Evolutionary conservation across 2,113 vertebrate genomes (phyloP).

Genomic region (Lanius collurio): DNA sequence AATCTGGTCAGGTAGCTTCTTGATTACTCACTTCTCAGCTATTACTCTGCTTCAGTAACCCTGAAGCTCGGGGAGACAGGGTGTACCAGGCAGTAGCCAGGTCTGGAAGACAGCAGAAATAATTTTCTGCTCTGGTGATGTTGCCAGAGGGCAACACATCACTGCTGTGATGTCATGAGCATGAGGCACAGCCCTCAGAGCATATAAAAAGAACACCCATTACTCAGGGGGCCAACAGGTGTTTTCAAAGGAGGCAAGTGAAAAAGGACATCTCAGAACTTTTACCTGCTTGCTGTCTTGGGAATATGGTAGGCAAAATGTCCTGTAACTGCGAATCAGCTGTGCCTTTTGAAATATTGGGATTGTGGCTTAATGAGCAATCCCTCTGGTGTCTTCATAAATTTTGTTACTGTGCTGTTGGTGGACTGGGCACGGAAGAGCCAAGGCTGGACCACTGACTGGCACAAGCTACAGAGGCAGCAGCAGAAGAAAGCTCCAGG

Average conservation of each 20-base stretch:
- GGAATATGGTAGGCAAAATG: background rate
- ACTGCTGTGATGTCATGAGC: background rate
- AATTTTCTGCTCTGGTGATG: background rate
- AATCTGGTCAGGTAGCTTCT: slow-evolving; percentile 51
- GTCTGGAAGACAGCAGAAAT: background rate
- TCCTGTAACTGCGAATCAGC: accelerated
- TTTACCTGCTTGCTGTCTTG: background rate
- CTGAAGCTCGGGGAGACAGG: background rate
- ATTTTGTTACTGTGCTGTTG: background rate
- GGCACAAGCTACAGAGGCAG: background rate
- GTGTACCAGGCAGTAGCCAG: background rate
- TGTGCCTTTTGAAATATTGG: background rate
- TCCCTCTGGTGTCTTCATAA: background rate
- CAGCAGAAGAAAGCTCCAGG: background rate
- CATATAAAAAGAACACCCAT: background rate
- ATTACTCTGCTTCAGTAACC: slow-evolving; percentile 40
- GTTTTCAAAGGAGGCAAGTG: background rate
- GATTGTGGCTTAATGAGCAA: background rate
- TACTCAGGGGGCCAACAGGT: background rate
- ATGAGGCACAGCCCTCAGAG: background rate
- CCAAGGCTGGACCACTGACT: background rate
- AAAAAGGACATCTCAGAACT: background rate
- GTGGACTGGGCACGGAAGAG: background rate
- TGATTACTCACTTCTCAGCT: slow-evolving; percentile 56
- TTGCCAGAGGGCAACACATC: background rate